phyloP scores from a whole-genome alignment of 1,140 invertebrate species.

The Drosophila simulans region DNA sequence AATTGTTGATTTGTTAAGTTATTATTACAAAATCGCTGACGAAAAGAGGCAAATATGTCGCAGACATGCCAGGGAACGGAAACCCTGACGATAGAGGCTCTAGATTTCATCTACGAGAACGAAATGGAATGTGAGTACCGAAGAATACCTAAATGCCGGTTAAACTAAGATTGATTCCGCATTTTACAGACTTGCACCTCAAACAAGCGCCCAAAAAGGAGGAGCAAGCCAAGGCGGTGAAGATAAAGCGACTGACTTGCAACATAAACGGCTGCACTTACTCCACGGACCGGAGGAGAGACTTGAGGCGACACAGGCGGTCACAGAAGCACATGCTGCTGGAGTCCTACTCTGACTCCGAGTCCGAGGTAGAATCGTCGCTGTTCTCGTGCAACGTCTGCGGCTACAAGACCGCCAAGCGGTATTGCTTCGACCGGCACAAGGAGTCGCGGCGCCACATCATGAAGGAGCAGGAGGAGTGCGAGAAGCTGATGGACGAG shows the following conservation, averaged over 20 bases:
- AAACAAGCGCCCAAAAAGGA: neutral
- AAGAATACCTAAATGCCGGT: neutral
- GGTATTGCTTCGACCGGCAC: constrained; percentile 30
- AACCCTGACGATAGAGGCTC: constrained; percentile 4
- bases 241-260: constrained; percentile 22
- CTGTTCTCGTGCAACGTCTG: constrained; percentile 21
- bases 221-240: neutral
- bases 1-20: constrained; percentile 24
- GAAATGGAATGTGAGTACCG: constrained; percentile 11
- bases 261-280: constrained; percentile 30
- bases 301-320: constrained; percentile 28
- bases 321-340: constrained; percentile 18
- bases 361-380: constrained; percentile 23
- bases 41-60: neutral
- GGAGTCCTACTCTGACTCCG: constrained; percentile 19
- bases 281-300: constrained; percentile 26
- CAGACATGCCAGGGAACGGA: neutral
- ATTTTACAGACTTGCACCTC: neutral
- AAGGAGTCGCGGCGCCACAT: constrained; percentile 6
- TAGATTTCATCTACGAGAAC: neutral
- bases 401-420: constrained; percentile 33
- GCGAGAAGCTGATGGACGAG: constrained; percentile 6
- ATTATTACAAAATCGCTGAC: neutral
- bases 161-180: neutral
- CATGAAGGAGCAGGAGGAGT: constrained; percentile 2